Conservation (phyloP, 2,797 vertebrate genomes). For the Clarias fuscus region DNA sequence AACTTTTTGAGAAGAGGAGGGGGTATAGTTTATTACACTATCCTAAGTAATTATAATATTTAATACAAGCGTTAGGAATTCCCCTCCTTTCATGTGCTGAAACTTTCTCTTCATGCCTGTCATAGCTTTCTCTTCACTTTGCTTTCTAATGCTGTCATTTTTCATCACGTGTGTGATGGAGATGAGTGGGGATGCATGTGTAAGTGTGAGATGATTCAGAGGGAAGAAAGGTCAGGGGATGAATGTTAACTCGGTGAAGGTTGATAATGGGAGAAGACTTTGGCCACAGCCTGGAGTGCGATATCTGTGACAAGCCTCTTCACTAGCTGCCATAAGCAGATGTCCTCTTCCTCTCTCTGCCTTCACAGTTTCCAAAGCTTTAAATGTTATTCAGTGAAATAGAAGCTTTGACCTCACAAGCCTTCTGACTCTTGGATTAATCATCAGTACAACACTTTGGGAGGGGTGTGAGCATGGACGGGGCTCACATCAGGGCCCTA, state of each 20-base stretch:
- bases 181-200: constrained; percentile 18
- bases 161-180: constrained; percentile 21
- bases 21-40: neutral
- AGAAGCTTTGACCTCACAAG: constrained; percentile 23
- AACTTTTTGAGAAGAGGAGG: neutral
- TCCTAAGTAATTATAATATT: neutral
- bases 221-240: constrained; percentile 29
- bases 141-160: neutral
- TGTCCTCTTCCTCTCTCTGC: neutral
- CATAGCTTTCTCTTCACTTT: neutral
- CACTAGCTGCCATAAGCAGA: constrained; percentile 13
- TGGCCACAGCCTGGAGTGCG: constrained; percentile 18
- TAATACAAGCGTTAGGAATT: neutral
- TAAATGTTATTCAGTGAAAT: constrained; percentile 1
- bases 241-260: constrained; percentile 31
- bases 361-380: neutral
- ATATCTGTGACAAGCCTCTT: constrained; percentile 18
- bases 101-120: neutral
- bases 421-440: constrained; percentile 1
- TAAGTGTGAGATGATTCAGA: constrained; percentile 32
- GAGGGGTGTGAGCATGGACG: constrained; percentile 25
- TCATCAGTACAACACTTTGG: constrained; percentile 18
- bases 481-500: constrained; percentile 20
- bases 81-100: neutral
- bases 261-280: constrained; percentile 29